phyloP scores from a whole-genome alignment of 2,888 invertebrate genomes.

The Dolichopus griseipennis region DNA sequence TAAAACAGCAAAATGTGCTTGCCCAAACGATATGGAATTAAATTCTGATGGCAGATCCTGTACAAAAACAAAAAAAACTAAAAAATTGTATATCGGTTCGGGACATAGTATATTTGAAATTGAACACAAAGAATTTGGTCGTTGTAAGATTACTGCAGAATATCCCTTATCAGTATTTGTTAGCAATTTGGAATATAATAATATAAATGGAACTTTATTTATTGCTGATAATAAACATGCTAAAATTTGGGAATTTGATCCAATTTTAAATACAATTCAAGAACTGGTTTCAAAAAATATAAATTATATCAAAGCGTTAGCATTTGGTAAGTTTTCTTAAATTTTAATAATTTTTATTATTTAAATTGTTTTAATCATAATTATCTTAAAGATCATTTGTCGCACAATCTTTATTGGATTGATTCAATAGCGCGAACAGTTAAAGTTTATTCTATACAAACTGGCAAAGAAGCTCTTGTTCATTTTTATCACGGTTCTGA shows the following conservation, averaged over 20 bases:
- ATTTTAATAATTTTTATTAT: not conserved
- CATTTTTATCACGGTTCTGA: slow-evolving; percentile 51
- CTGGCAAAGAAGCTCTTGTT: slow-evolving; percentile 51
- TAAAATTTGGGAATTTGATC: slow-evolving; percentile 43
- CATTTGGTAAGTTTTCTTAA: slow-evolving; percentile 45
- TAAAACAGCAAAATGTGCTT: slow-evolving; percentile 56
- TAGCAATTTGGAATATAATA: slow-evolving; percentile 60
- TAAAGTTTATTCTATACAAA: slow-evolving; percentile 57
- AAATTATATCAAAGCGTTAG: slow-evolving; percentile 49
- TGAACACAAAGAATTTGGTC: slow-evolving; percentile 58
- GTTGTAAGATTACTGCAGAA: slow-evolving; percentile 49
- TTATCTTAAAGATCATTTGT: slow-evolving; percentile 51
- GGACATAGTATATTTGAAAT: slow-evolving; percentile 51
- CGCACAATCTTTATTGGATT: slow-evolving; percentile 65
- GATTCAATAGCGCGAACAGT: slow-evolving; percentile 55
- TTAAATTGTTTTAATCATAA: not conserved
- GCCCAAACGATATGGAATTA: slow-evolving; percentile 63
- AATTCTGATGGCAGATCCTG: slow-evolving; percentile 50
- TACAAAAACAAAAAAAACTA: slow-evolving; percentile 43
- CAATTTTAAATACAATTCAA: slow-evolving; percentile 27
- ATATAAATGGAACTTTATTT: slow-evolving; percentile 45
- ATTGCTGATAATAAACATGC: slow-evolving; percentile 47
- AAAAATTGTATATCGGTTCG: slow-evolving; percentile 45
- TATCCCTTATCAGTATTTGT: slow-evolving; percentile 47
- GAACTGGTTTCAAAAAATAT: slow-evolving; percentile 42